A percentile compares a stretch with the other conserved stretches of the same genome.
Evolutionary conservation across 2,888 invertebrate species (phyloP).

Genomic region (Chymomyza caudatula): DNA sequence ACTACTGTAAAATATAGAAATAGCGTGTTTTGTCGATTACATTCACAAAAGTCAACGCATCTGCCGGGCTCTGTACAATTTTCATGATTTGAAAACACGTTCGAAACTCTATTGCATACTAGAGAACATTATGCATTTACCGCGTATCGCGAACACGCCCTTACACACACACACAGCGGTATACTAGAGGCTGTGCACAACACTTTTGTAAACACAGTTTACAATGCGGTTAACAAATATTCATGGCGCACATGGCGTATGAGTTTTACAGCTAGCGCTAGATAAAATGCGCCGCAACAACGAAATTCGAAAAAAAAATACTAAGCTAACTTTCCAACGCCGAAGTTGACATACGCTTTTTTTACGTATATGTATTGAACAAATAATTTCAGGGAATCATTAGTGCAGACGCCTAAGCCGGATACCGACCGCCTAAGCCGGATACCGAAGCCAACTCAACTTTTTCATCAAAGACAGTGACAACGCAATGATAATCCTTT

Average conservation of each 20-base stretch:
- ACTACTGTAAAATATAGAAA: too few species aligned
- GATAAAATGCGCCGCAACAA: constrained; percentile 49
- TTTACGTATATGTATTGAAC: too few species aligned
- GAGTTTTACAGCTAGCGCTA: constrained; percentile 34
- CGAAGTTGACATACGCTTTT: not conserved
- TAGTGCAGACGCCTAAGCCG: too few species aligned
- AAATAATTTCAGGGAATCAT: too few species aligned
- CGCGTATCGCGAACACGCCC: not conserved
- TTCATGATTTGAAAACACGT: not conserved
- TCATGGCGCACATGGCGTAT: constrained; percentile 55
- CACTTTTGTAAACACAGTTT: constrained; percentile 41
- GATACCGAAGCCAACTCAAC: too few species aligned
- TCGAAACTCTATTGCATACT: not conserved
- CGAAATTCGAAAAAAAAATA: too few species aligned
- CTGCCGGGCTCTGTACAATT: not conserved
- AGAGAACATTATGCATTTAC: not conserved
- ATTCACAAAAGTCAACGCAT: not conserved
- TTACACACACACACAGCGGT: not conserved
- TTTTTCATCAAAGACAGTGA: too few species aligned
- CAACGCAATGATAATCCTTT: too few species aligned
- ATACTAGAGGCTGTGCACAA: not conserved
- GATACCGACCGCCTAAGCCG: too few species aligned
- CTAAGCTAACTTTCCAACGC: not conserved
- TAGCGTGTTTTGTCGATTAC: not conserved
- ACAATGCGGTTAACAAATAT: constrained; percentile 50